Percentiles rank a stretch among this genome's conserved stretches.
Evolutionary conservation across 2,888 invertebrate species (phyloP).

Genomic region (Tachina lurida): DNA sequence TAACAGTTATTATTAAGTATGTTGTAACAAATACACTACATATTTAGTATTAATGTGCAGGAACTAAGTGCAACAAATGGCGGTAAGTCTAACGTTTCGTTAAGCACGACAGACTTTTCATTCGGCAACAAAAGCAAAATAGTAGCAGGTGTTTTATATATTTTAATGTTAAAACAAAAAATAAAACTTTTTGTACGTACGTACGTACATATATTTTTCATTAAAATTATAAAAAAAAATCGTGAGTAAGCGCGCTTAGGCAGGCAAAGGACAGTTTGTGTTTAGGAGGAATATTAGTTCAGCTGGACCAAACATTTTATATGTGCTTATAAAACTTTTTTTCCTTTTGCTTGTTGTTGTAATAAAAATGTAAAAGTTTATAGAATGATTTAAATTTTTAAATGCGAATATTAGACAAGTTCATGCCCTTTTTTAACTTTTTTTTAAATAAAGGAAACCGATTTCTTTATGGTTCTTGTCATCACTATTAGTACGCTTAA

Average conservation of each 20-base stretch:
- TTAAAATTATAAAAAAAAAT: slow-evolving; percentile 45
- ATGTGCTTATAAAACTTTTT: slow-evolving; percentile 1
- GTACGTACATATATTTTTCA: slow-evolving; percentile 46
- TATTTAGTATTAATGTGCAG: slow-evolving; percentile 32
- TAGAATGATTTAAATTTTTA: background rate
- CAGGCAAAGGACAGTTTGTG: background rate
- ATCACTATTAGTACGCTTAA: too few relatives aligned
- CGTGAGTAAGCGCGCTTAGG: background rate
- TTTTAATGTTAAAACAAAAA: slow-evolving; percentile 55
- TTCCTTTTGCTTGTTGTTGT: slow-evolving; percentile 11
- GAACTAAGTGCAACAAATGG: slow-evolving; percentile 38
- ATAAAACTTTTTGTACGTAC: slow-evolving; percentile 36
- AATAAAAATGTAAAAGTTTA: background rate
- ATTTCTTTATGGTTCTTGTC: too few relatives aligned
- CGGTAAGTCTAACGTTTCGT: slow-evolving; percentile 26
- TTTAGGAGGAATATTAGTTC: slow-evolving; percentile 14
- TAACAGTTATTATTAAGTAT: slow-evolving; percentile 35
- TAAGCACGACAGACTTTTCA: slow-evolving; percentile 5
- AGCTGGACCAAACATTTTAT: slow-evolving; percentile 37
- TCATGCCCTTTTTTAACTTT: too few relatives aligned
- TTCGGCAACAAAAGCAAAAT: slow-evolving; percentile 42
- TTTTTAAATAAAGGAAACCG: too few relatives aligned
- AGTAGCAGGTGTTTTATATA: slow-evolving; percentile 63
- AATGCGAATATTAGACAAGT: too few relatives aligned
- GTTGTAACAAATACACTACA: background rate